These are phyloP conservation scores for Callipepla californica DNA, from an alignment of 2,113 vertebrate species.

Conservation along the genomic window DNA sequence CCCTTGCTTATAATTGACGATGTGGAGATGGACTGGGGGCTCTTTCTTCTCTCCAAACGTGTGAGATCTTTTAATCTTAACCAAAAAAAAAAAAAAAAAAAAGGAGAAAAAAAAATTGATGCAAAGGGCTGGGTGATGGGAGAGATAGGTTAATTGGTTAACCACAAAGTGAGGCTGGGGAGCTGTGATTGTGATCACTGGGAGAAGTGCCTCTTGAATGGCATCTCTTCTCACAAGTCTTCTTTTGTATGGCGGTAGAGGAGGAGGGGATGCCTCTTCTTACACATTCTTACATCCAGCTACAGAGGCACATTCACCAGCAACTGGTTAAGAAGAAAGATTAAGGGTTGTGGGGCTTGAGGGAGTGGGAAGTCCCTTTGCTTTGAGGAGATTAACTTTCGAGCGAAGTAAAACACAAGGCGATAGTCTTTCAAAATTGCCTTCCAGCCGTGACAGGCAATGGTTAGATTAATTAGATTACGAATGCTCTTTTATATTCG, in stretches of 20 bases:
- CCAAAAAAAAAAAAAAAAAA: background rate
- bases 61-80: conserved; percentile 56
- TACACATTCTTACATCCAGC: conserved; percentile 1
- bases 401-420: conserved; percentile 61
- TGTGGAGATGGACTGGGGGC: conserved; percentile 56
- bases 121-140: background rate
- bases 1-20: conserved; percentile 55
- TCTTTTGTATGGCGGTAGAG: background rate
- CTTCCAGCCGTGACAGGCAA: conserved; percentile 69
- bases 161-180: background rate
- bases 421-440: conserved; percentile 73
- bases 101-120: rapidly evolving
- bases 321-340: conserved; percentile 31
- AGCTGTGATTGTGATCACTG: background rate
- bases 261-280: background rate
- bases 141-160: background rate
- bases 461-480: conserved; percentile 73
- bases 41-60: conserved; percentile 38
- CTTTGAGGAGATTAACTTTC: conserved; percentile 75
- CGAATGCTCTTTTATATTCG: conserved; percentile 65
- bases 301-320: conserved; percentile 19
- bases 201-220: background rate
- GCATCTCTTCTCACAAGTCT: background rate
- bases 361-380: conserved; percentile 59
- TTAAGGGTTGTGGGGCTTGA: background rate